Conservation (phyloP, 2,113 vertebrate species). For the Saccopteryx bilineata region DNA sequence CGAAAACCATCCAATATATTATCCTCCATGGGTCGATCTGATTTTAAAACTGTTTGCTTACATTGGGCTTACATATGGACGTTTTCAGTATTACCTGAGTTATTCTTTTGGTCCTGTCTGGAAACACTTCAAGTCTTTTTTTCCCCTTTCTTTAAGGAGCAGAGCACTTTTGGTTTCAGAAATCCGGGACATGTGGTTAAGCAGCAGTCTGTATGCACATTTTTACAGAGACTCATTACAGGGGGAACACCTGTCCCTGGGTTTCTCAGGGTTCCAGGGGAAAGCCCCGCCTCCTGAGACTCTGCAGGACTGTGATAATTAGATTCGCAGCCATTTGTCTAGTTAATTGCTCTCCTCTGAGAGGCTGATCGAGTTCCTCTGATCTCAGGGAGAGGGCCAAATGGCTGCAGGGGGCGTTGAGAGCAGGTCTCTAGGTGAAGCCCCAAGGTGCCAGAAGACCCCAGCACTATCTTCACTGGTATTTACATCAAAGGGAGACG, state of each 20-base stretch:
- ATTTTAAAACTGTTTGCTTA: not conserved
- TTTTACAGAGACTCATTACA: not conserved
- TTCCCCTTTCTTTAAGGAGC: not conserved
- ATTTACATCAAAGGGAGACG: not conserved
- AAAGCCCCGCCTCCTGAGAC: not conserved
- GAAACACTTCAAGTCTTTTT: not conserved
- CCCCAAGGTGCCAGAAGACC: not conserved
- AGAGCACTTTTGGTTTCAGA: constrained; percentile 18
- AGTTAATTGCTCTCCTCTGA: constrained; percentile 21
- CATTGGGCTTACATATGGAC: not conserved
- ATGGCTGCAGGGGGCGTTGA: not conserved
- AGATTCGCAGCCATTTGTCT: not conserved
- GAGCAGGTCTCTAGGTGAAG: not conserved
- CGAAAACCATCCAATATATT: not conserved
- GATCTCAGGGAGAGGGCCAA: not conserved
- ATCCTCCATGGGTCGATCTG: not conserved
- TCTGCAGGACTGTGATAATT: not conserved
- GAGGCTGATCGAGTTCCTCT: not conserved
- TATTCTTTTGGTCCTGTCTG: not conserved
- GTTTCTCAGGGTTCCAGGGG: not conserved
- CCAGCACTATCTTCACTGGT: rapidly evolving
- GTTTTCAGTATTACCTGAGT: not conserved
- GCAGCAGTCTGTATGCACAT: not conserved
- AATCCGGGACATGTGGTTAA: not conserved
- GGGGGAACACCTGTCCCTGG: not conserved